phyloP scores from a whole-genome alignment of 2,113 vertebrate species.

The Sturnira hondurensis region DNA sequence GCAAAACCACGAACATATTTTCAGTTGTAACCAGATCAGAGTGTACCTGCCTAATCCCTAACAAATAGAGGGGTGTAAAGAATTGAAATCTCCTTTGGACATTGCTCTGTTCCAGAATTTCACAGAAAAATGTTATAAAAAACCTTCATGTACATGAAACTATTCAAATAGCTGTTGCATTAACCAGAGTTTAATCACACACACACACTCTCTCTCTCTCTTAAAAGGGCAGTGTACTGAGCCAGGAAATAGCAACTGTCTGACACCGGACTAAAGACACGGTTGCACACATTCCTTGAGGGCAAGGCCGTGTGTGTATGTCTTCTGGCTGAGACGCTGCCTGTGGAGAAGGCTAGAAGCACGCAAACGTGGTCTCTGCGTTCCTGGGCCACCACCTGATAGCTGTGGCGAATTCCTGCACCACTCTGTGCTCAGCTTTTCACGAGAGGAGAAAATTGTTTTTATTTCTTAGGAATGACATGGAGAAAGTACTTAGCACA shows the following conservation, averaged over 20 bases:
- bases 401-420: neutral
- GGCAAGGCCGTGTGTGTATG: neutral
- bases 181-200: neutral
- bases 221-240: neutral
- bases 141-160: neutral
- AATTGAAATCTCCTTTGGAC: conserved; percentile 15
- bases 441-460: neutral
- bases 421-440: neutral
- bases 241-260: neutral
- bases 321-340: neutral
- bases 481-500: neutral
- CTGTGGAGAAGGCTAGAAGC: neutral
- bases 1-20: neutral
- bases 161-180: neutral
- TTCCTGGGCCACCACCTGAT: neutral
- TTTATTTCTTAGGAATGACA: neutral
- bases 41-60: conserved; percentile 6
- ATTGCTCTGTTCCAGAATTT: conserved; percentile 16
- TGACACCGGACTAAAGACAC: neutral
- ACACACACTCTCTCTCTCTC: neutral
- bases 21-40: conserved; percentile 35
- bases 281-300: neutral
- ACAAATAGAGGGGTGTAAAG: neutral
- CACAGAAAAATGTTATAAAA: neutral
- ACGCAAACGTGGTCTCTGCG: neutral